Evolutionary conservation across 2,888 invertebrate species (phyloP).

Genomic region (Sarcophaga subvicina): DNA sequence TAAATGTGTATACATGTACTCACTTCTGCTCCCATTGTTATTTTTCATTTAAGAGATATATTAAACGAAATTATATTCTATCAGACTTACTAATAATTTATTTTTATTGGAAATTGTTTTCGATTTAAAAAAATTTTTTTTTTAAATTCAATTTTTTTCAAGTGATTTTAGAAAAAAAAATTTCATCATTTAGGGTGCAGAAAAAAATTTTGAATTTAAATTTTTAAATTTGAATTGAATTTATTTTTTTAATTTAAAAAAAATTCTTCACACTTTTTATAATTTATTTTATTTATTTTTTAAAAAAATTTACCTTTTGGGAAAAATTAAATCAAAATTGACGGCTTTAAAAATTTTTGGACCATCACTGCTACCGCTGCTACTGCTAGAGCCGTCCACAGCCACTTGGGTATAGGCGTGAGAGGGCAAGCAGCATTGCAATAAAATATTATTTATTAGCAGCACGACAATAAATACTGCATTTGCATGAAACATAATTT

Average conservation of each 20-base stretch:
- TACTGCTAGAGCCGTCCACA: constrained; percentile 68
- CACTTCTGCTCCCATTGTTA: too few species aligned
- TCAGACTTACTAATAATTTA: not conserved
- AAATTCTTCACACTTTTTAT: not conserved
- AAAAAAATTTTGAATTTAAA: not conserved
- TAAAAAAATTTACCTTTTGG: constrained; percentile 76
- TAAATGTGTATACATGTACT: too few species aligned
- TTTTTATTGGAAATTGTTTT: not conserved
- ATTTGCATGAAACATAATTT: constrained; percentile 49
- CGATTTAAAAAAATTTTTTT: not conserved
- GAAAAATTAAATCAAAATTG: constrained; percentile 79
- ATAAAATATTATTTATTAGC: constrained; percentile 41
- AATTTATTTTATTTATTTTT: too few species aligned
- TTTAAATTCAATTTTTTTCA: not conserved
- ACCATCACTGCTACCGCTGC: constrained; percentile 61
- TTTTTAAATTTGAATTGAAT: not conserved
- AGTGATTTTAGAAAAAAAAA: not conserved
- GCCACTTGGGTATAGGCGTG: constrained; percentile 77
- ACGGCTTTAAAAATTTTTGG: constrained; percentile 79
- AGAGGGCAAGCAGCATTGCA: not conserved
- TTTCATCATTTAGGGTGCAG: not conserved
- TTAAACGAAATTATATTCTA: too few species aligned
- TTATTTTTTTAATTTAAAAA: not conserved
- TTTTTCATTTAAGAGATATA: too few species aligned
- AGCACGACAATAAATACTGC: not conserved